Conservation (phyloP, 2,797 vertebrate genomes). For the Muraenolepis orangiensis region DNA sequence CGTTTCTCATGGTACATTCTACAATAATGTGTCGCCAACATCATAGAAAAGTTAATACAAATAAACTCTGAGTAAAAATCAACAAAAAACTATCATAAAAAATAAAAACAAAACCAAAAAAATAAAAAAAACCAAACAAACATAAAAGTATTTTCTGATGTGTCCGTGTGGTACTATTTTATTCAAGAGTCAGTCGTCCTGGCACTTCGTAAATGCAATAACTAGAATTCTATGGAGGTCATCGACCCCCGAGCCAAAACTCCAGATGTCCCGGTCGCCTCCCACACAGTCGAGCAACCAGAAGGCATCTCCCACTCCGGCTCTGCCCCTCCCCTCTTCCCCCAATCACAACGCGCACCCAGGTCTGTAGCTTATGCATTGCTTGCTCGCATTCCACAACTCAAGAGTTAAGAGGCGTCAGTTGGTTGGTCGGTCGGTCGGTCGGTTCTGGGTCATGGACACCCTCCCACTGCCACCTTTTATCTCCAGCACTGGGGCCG, state of each 20-base stretch:
- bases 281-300: slow-evolving; percentile 38
- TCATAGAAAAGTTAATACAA: slow-evolving; percentile 56
- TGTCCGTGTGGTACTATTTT: slow-evolving; percentile 58
- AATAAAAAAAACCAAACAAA: slow-evolving; percentile 9
- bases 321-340: slow-evolving; percentile 22
- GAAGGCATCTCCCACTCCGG: slow-evolving; percentile 52
- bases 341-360: slow-evolving; percentile 16
- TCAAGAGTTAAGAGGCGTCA: slow-evolving; percentile 4
- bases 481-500: slow-evolving; percentile 6
- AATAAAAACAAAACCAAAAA: neutral
- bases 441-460: neutral
- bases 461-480: neutral
- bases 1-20: slow-evolving; percentile 70
- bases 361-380: slow-evolving; percentile 13
- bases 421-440: no score
- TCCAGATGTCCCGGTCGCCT: slow-evolving; percentile 45
- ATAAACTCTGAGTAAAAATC: slow-evolving; percentile 34
- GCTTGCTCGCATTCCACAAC: slow-evolving; percentile 31
- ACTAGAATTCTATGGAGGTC: slow-evolving; percentile 68
- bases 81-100: slow-evolving; percentile 18
- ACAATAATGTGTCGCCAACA: slow-evolving; percentile 58
- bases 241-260: slow-evolving; percentile 64
- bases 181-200: slow-evolving; percentile 61
- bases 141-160: slow-evolving; percentile 44
- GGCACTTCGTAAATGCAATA: slow-evolving; percentile 70